phyloP scores from a whole-genome alignment of 2,888 invertebrate species.

The Sericinus montela region DNA sequence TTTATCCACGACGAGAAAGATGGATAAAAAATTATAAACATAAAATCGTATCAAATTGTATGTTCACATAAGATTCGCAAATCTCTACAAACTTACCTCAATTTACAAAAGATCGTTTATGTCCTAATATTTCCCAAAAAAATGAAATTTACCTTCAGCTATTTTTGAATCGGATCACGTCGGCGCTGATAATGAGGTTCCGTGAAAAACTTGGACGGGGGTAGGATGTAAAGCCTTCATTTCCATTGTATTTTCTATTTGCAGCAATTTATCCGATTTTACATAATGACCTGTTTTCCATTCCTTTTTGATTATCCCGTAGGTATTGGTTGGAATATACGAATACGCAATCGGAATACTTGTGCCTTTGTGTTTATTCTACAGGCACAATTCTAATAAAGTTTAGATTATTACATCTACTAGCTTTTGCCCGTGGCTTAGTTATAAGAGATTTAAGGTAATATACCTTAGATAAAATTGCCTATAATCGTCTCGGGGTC shows the following conservation, averaged over 20 bases:
- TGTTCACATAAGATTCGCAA: too few relatives aligned
- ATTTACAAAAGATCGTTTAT: neutral
- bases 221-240: conserved; percentile 20
- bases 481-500: too few relatives aligned
- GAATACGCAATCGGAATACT: neutral
- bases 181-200: conserved; percentile 32
- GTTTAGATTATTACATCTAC: too few relatives aligned
- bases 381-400: too few relatives aligned
- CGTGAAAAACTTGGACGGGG: conserved; percentile 28
- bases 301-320: conserved; percentile 14
- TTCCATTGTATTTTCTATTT: conserved; percentile 19
- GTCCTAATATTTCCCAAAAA: conserved; percentile 21
- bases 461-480: too few relatives aligned
- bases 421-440: too few relatives aligned
- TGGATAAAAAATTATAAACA: too few relatives aligned
- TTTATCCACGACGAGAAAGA: too few relatives aligned
- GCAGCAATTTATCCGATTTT: conserved; percentile 14
- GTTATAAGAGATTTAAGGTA: too few relatives aligned
- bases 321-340: conserved; percentile 5
- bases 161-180: conserved; percentile 40
- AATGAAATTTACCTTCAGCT: conserved; percentile 26
- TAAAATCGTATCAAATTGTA: too few relatives aligned
- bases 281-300: conserved; percentile 15
- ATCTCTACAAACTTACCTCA: too few relatives aligned
- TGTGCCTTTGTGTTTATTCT: too few relatives aligned